These are phyloP conservation scores for Zelostemma sp. DNA, from an alignment of 1,140 invertebrate species.

Conservation along the genomic window DNA sequence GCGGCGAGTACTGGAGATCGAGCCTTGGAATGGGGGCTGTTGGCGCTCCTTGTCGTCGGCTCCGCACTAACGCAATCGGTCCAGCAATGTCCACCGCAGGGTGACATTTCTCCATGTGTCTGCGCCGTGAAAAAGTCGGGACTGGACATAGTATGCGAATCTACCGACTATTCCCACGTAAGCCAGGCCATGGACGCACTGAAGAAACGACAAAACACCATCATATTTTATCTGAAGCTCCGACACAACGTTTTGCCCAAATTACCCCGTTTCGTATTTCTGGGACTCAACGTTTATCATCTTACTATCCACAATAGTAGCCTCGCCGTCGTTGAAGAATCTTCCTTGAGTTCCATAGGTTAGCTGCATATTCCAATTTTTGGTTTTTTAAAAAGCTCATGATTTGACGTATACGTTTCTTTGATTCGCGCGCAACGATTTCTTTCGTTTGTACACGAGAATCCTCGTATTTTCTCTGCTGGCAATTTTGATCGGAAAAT, in stretches of 20 bases:
- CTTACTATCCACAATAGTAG: constrained; percentile 90
- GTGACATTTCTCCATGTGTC: constrained; percentile 81
- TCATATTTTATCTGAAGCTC: constrained; percentile 88
- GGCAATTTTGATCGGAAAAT: no score
- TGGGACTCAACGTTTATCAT: constrained; percentile 88
- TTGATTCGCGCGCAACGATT: no score
- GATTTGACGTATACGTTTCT: no score
- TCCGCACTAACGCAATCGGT: constrained; percentile 46
- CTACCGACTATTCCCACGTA: constrained; percentile 82
- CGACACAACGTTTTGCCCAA: constrained; percentile 86
- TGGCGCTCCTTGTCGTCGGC: constrained; percentile 18
- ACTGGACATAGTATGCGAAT: constrained; percentile 87
- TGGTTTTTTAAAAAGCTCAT: no score
- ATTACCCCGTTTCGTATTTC: constrained; percentile 85
- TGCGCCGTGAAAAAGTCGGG: constrained; percentile 89
- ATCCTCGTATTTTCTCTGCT: no score
- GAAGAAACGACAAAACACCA: constrained; percentile 77
- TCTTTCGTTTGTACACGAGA: no score
- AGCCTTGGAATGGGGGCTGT: constrained; percentile 34
- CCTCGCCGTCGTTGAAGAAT: constrained; percentile 86
- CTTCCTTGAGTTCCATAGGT: constrained; percentile 87
- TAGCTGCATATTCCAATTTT: no score
- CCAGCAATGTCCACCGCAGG: constrained; percentile 79
- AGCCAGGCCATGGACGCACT: constrained; percentile 81
- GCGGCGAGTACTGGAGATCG: no score